Percentiles rank a stretch among this genome's conserved stretches.
phyloP scores from a whole-genome alignment of 2,797 vertebrate genomes.

The Sparus aurata region DNA sequence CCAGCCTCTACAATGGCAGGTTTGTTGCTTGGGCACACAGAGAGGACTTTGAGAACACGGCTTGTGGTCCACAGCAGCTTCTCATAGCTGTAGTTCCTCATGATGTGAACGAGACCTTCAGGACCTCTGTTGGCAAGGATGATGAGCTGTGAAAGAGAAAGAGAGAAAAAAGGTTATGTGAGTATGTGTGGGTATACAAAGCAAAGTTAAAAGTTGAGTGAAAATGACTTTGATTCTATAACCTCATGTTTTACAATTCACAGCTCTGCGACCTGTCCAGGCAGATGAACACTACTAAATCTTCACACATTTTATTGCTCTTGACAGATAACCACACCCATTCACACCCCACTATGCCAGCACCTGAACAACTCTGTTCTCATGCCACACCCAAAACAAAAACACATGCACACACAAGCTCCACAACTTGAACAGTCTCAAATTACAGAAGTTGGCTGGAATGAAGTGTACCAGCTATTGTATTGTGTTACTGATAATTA shows the following conservation, averaged over 20 bases:
- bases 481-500: background rate
- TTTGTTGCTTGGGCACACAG: conserved; percentile 98
- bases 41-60: conserved; percentile 98
- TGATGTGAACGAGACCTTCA: conserved; percentile 96
- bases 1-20: conserved; percentile 98
- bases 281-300: conserved; percentile 22
- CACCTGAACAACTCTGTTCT: conserved; percentile 54
- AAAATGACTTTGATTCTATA: background rate
- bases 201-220: background rate
- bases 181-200: background rate
- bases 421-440: background rate
- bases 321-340: conserved; percentile 50
- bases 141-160: conserved; percentile 86
- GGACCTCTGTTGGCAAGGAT: conserved; percentile 96
- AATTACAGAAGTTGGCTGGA: conserved; percentile 22
- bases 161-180: background rate
- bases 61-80: conserved; percentile 99
- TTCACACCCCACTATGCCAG: background rate
- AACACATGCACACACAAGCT: conserved; percentile 46
- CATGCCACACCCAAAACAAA: conserved; percentile 71
- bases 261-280: background rate
- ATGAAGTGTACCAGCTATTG: background rate
- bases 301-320: conserved; percentile 2
- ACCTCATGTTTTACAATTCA: background rate
- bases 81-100: conserved; percentile 96